Evolutionary conservation across 2,888 invertebrate genomes (phyloP).

Genomic region (Chrysolina haemoptera): DNA sequence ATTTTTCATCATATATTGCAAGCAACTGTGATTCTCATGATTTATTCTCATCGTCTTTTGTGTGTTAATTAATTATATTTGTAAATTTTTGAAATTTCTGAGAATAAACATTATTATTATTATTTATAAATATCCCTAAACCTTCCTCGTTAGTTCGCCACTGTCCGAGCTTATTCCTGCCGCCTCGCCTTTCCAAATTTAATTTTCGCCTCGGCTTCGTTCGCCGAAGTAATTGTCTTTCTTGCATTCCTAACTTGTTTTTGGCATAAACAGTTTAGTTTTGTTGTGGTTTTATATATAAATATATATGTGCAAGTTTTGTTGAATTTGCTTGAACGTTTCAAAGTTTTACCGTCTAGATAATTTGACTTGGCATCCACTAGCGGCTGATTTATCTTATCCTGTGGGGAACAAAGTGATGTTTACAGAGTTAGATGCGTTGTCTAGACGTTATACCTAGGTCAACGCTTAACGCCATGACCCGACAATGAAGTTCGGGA

Average conservation of each 20-base stretch:
- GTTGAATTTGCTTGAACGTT: conserved; percentile 12
- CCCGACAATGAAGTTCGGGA: conserved; percentile 12
- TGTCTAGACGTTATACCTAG: conserved; percentile 12
- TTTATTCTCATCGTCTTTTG: too few species aligned
- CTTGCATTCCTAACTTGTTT: conserved; percentile 22
- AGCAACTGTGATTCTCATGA: too few species aligned
- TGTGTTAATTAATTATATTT: too few species aligned
- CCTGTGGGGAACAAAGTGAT: neutral
- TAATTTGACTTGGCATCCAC: neutral
- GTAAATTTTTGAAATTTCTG: too few species aligned
- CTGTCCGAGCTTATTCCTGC: conserved; percentile 19
- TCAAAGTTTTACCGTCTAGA: neutral
- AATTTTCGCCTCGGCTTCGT: conserved; percentile 40
- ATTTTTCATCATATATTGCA: too few species aligned
- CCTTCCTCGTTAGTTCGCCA: too few species aligned
- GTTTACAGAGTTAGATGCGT: conserved; percentile 8
- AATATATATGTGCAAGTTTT: conserved; percentile 7
- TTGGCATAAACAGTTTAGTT: conserved; percentile 13
- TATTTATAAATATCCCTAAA: too few species aligned
- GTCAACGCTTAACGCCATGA: conserved; percentile 11
- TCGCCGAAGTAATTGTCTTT: conserved; percentile 22
- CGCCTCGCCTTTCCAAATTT: conserved; percentile 42
- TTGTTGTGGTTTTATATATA: conserved; percentile 24
- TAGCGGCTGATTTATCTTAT: conserved; percentile 14
- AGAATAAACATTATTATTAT: too few species aligned